Base-by-base conservation (phyloP, 2,113 vertebrate genomes). In the Nansenia antarctica region DNA sequence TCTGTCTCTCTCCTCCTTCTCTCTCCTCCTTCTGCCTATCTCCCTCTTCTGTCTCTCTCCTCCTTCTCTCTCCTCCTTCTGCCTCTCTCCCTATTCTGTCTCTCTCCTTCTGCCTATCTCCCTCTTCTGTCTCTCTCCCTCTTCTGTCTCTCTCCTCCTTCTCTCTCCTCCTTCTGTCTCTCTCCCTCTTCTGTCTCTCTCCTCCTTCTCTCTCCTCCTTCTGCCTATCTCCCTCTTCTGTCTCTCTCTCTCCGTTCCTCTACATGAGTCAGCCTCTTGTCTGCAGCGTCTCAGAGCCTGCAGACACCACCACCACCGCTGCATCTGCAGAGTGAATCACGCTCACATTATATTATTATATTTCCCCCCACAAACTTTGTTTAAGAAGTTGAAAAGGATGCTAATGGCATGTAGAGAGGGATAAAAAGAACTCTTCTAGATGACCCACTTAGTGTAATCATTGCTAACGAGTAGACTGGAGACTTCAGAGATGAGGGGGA, bases 371-470 rank as follows among this genome's bases (percentile, higher is more conserved):
- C 65, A 75, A 89, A 89, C 80, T 90, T 89, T 88, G 82, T 90
- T 88, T 75, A 68, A 83, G 78, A 86, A 90, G 87, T 90, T 88
- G 74, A 79, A 77, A 76, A 20, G 31, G 30, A 81, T 72, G 74
- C 77, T 79, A 32, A 52, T 30, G 27, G 18, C 27, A 63, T 12
- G 47, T 15, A 65, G 62, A 52, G 5, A 52, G 29, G 32, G 52
- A 42, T 76, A 53, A 34, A 49, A 24, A 59, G 54, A 42, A 76
- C 79, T 75, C 62, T 39, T 64, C 77, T 67, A 81, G 83, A 82
- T 91, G 90, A 89, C 89, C 89, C 88, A 91, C 85, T 90, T 90
- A 86, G 88, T 70, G 75, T 83, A 90, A 90, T 91, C 87, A 90
- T 84, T 73, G 70, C 86, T 88, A 87, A 90, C 82, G 77, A 88